A percentile compares a stretch with the other conserved stretches of the same genome.
phyloP scores from a whole-genome alignment of 2,113 vertebrate genomes.

The Solenodon paradoxus region DNA sequence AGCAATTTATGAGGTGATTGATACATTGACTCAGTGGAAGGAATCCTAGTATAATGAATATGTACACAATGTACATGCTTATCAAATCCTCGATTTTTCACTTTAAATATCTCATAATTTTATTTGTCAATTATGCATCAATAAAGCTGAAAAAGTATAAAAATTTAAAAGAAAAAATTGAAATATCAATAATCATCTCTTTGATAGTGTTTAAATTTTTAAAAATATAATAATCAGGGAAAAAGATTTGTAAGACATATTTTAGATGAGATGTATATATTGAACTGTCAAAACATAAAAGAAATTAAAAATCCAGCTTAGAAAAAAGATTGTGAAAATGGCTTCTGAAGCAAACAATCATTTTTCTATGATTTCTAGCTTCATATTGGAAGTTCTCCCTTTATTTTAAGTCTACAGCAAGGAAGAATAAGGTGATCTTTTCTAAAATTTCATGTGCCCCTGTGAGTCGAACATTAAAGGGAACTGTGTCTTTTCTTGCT shows the following conservation, averaged over 20 bases:
- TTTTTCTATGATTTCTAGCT: neutral
- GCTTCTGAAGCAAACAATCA: neutral
- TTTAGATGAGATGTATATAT: neutral
- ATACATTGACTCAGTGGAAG: neutral
- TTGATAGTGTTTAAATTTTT: neutral
- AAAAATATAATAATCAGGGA: neutral
- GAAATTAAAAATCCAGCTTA: neutral
- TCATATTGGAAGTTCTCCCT: accelerated
- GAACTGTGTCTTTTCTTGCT: neutral
- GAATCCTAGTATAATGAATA: neutral
- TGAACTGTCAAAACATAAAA: neutral
- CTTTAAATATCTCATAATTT: neutral
- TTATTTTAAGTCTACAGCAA: neutral
- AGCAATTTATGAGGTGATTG: neutral
- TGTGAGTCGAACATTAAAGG: neutral
- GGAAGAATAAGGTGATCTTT: neutral
- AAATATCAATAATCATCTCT: neutral
- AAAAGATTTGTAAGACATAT: neutral
- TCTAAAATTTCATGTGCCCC: neutral
- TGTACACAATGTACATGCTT: neutral
- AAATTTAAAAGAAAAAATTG: too few species aligned
- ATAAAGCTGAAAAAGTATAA: neutral
- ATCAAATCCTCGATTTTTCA: neutral
- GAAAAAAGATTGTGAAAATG: neutral
- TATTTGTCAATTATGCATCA: neutral